Percentiles rank a stretch among this genome's conserved stretches.
Evolutionary conservation across 2,888 invertebrate species (phyloP).

Genomic region (Labia minor): DNA sequence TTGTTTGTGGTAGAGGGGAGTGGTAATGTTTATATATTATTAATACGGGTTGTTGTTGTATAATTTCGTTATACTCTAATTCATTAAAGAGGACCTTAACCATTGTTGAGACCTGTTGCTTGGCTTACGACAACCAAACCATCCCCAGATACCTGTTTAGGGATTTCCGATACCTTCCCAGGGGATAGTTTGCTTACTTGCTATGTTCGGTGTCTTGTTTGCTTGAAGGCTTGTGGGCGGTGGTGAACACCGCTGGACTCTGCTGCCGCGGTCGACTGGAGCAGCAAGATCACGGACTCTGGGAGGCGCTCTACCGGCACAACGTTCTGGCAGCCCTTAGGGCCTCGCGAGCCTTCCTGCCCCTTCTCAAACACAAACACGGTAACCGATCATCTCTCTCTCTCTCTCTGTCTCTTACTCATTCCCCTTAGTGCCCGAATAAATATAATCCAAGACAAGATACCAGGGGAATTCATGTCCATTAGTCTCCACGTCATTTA

Average conservation of each 20-base stretch:
- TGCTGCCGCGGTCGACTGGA: conserved; percentile 59
- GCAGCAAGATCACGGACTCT: conserved; percentile 55
- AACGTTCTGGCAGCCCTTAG: conserved; percentile 63
- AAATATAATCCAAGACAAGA: not conserved
- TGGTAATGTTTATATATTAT: no score
- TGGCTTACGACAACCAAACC: no score
- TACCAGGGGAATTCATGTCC: not conserved
- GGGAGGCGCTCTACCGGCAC: conserved; percentile 57
- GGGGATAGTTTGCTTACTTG: no score
- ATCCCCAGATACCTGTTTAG: no score
- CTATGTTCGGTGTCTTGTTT: no score
- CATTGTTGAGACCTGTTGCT: no score
- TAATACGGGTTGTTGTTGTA: no score
- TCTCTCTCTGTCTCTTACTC: no score
- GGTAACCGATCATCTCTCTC: conserved; percentile 30
- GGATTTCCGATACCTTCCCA: no score
- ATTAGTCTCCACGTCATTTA: not conserved
- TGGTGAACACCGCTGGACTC: conserved; percentile 71
- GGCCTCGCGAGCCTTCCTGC: conserved; percentile 64
- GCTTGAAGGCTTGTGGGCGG: conserved; percentile 61
- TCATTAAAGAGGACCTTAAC: no score
- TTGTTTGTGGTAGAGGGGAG: no score
- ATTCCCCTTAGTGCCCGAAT: not conserved
- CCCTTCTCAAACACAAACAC: conserved; percentile 48
- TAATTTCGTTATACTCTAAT: no score